Conservation (phyloP, 1,140 invertebrate species). For the Drosophila lini region DNA sequence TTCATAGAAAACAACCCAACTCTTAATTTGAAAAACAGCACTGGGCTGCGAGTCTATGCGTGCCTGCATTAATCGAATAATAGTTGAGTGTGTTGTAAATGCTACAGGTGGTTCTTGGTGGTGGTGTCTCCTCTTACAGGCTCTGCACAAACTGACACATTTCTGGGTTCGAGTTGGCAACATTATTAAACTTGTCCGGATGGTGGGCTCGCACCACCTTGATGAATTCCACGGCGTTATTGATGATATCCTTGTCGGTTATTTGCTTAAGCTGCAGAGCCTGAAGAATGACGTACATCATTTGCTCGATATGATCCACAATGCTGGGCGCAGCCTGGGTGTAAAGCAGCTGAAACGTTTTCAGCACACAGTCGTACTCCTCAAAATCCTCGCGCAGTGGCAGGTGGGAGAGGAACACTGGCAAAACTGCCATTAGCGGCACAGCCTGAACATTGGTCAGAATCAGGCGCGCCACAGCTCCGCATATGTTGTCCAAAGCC, state of each 20-base stretch:
- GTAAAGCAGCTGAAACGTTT: constrained; percentile 88
- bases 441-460: constrained; percentile 87
- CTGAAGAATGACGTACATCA: constrained; percentile 86
- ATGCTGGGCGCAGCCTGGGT: constrained; percentile 86
- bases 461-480: constrained; percentile 90
- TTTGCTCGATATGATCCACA: constrained; percentile 85
- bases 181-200: constrained; percentile 85
- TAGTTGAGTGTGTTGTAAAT: not conserved
- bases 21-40: not conserved
- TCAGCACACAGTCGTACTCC: constrained; percentile 90
- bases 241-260: constrained; percentile 42
- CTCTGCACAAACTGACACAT: constrained; percentile 65
- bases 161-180: constrained; percentile 65
- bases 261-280: constrained; percentile 85
- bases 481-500: constrained; percentile 91
- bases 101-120: not conserved
- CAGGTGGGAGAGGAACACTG: constrained; percentile 89
- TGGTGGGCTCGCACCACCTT: constrained; percentile 86
- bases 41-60: no score
- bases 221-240: constrained; percentile 85
- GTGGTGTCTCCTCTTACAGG: constrained; percentile 41
- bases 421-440: constrained; percentile 89
- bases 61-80: not conserved
- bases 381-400: constrained; percentile 91
- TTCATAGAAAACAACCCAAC: constrained; percentile 10